Conservation (phyloP, 92 coral and sea anemone genomes). For the Phenganax stokvisi region DNA sequence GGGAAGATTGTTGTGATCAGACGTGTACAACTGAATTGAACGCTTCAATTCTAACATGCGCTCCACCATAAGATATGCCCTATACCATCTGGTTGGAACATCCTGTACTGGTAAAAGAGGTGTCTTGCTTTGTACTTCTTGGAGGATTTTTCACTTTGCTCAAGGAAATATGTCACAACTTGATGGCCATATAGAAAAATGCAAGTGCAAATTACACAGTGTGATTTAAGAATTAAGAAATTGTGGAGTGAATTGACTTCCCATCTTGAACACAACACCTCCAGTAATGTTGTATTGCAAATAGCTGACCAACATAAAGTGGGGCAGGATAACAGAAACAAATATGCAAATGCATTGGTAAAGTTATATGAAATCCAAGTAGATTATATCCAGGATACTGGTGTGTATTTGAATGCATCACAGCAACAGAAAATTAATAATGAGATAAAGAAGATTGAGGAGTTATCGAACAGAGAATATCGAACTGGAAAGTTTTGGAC, state of each 20-base stretch:
- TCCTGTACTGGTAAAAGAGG: constrained; percentile 26
- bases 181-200: constrained; percentile 1
- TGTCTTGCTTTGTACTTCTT: constrained; percentile 28
- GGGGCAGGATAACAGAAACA: constrained; percentile 15
- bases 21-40: constrained; percentile 22
- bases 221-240: constrained; percentile 9
- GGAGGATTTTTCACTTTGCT: neutral
- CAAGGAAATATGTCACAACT: constrained; percentile 15
- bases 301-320: constrained; percentile 9
- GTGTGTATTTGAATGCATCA: constrained; percentile 4
- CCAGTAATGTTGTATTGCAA: neutral
- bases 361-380: constrained; percentile 13
- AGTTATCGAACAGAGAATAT: constrained; percentile 9
- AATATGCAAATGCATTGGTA: constrained; percentile 20
- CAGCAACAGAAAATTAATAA: constrained; percentile 13
- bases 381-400: neutral
- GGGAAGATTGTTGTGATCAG: constrained; percentile 30
- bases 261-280: constrained; percentile 11
- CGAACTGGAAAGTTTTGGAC: constrained; percentile 26
- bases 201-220: neutral
- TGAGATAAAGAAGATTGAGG: constrained; percentile 12
- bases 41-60: constrained; percentile 24
- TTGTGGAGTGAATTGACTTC: constrained; percentile 4
- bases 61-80: constrained; percentile 33
- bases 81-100: constrained; percentile 31